A percentile compares a stretch with the other conserved stretches of the same genome.
phyloP scores from a whole-genome alignment of 2,113 vertebrate species.

The Athene noctua region DNA sequence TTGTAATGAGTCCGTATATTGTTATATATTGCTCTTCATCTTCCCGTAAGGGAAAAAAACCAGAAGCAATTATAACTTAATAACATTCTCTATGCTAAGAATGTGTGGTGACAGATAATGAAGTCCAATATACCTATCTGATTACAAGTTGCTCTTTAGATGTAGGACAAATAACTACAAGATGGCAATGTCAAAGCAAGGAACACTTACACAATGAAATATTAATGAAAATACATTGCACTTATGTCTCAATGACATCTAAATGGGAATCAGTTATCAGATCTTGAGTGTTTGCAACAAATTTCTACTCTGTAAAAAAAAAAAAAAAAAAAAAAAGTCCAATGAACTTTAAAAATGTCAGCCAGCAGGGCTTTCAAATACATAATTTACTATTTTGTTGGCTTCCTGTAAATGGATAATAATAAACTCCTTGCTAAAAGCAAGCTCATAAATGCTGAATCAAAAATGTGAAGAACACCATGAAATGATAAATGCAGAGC shows the following conservation, averaged over 20 bases:
- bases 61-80: slow-evolving; percentile 53
- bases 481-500: slow-evolving; percentile 60
- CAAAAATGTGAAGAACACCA: slow-evolving; percentile 60
- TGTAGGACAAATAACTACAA: slow-evolving; percentile 62
- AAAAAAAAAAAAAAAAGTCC: slow-evolving; percentile 5
- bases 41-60: slow-evolving; percentile 14
- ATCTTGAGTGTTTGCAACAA: slow-evolving; percentile 55
- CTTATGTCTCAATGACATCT: slow-evolving; percentile 61
- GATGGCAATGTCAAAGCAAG: slow-evolving; percentile 65
- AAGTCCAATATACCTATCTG: slow-evolving; percentile 50
- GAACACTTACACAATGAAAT: slow-evolving; percentile 65
- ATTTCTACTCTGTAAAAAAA: slow-evolving; percentile 37
- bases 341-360: slow-evolving; percentile 80
- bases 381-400: slow-evolving; percentile 78
- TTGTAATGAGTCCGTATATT: not conserved
- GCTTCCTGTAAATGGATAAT: slow-evolving; percentile 70
- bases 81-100: slow-evolving; percentile 30
- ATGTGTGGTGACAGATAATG: slow-evolving; percentile 47
- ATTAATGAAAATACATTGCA: slow-evolving; percentile 68
- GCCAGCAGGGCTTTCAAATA: slow-evolving; percentile 69
- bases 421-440: slow-evolving; percentile 69
- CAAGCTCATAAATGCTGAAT: slow-evolving; percentile 66
- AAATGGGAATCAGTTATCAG: slow-evolving; percentile 71
- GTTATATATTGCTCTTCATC: not conserved
- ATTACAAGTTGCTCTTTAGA: slow-evolving; percentile 62